These are phyloP conservation scores for Pantherophis guttatus DNA, from an alignment of 2,113 vertebrate genomes.

Conservation along the genomic window DNA sequence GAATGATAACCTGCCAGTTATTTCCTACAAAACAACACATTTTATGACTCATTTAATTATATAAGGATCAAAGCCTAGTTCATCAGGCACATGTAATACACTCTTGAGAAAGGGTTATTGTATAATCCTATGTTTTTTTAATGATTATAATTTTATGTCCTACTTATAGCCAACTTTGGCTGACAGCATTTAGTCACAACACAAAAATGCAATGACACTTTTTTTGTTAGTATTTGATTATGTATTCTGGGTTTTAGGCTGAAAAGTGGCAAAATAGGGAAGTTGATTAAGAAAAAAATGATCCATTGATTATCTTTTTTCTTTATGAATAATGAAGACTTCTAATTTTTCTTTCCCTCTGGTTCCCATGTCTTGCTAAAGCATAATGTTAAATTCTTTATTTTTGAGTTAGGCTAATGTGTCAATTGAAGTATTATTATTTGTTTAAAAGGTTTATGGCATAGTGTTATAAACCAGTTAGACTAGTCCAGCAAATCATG, in stretches of 20 bases:
- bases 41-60: not conserved
- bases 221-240: not conserved
- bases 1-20: not conserved
- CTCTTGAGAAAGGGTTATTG: not conserved
- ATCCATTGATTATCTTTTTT: not conserved
- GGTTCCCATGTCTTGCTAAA: not conserved
- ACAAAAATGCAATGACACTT: not conserved
- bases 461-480: not conserved
- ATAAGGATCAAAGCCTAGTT: not conserved
- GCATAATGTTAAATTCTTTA: not conserved
- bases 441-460: not conserved
- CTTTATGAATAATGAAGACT: not conserved
- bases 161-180: not conserved
- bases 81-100: not conserved
- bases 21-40: not conserved
- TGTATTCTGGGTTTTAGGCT: not conserved
- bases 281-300: not conserved
- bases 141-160: not conserved
- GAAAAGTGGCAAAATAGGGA: not conserved
- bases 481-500: not conserved
- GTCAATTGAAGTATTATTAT: not conserved
- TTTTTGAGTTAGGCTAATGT: not conserved
- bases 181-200: not conserved
- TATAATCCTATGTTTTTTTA: not conserved
- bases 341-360: not conserved